These are phyloP conservation scores for Neodiprion lecontei DNA, from an alignment of 1,140 invertebrate species.

Conservation along the genomic window DNA sequence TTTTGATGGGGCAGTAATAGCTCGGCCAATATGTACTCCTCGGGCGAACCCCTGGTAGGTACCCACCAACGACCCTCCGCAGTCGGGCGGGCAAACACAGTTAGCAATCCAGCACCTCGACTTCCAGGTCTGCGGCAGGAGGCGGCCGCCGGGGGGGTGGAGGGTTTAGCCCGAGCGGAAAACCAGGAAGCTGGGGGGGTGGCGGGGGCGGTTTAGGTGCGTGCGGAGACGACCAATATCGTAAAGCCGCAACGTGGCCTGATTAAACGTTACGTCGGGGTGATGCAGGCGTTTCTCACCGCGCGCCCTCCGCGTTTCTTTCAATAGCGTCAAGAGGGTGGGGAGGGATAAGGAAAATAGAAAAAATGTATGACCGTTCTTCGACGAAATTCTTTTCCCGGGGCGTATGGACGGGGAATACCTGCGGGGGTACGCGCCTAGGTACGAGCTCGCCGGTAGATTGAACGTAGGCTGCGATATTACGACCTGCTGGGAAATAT, in stretches of 20 bases:
- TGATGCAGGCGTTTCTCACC: constrained; percentile 47
- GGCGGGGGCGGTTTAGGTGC: constrained; percentile 36
- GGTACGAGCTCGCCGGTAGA: neutral
- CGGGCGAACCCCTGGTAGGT: neutral
- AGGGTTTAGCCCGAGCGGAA: neutral
- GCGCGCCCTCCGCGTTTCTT: constrained; percentile 18
- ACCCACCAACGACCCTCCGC: neutral
- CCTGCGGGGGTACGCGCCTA: too few relatives aligned
- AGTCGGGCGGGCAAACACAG: constrained; percentile 13
- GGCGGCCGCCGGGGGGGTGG: neutral
- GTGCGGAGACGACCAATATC: constrained; percentile 53
- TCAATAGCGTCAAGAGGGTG: neutral
- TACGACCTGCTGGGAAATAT: neutral
- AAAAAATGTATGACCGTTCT: neutral
- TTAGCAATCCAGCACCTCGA: constrained; percentile 1
- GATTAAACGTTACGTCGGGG: constrained; percentile 58
- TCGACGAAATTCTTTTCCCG: neutral
- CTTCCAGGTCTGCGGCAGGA: neutral
- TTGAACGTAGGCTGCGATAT: neutral
- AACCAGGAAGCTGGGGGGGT: constrained; percentile 9
- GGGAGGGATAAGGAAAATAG: neutral
- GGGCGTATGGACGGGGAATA: too few relatives aligned
- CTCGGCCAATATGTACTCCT: constrained; percentile 40
- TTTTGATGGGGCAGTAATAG: constrained; percentile 42
- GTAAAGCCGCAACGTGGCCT: constrained; percentile 61